phyloP scores from a whole-genome alignment of 1,140 invertebrate species.

The Doryteuthis pealeii region DNA sequence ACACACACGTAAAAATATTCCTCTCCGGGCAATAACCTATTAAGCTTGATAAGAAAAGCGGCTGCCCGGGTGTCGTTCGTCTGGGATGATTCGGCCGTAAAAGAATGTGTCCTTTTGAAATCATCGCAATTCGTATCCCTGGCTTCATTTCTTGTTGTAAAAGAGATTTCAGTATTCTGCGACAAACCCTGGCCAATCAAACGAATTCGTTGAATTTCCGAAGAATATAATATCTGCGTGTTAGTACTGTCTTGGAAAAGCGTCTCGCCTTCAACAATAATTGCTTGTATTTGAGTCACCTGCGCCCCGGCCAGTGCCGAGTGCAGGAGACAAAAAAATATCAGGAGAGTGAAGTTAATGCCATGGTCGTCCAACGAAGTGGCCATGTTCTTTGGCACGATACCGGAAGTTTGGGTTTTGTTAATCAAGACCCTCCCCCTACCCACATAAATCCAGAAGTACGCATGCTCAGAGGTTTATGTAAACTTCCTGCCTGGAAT shows the following conservation, averaged over 20 bases:
- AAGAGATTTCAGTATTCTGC: constrained; percentile 30
- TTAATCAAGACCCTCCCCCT: background rate
- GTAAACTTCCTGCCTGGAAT: too few relatives aligned
- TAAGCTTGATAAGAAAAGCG: constrained; percentile 10
- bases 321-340: constrained; percentile 4
- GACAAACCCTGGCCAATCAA: constrained; percentile 42
- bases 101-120: constrained; percentile 27
- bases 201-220: constrained; percentile 25
- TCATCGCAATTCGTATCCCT: constrained; percentile 30
- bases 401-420: constrained; percentile 2
- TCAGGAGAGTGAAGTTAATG: background rate
- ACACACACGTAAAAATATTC: constrained; percentile 37
- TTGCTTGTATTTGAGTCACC: background rate
- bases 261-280: background rate
- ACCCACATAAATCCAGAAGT: background rate
- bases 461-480: background rate
- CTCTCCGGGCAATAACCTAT: constrained; percentile 17
- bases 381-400: constrained; percentile 2
- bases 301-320: background rate
- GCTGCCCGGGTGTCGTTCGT: constrained; percentile 14
- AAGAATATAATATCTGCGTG: constrained; percentile 24
- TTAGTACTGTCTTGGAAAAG: constrained; percentile 21
- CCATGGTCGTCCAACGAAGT: background rate
- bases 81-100: constrained; percentile 10
- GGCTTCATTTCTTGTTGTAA: constrained; percentile 30